Conservation (phyloP, 2,797 vertebrate species). For the Melanotaenia parkinsoni region DNA sequence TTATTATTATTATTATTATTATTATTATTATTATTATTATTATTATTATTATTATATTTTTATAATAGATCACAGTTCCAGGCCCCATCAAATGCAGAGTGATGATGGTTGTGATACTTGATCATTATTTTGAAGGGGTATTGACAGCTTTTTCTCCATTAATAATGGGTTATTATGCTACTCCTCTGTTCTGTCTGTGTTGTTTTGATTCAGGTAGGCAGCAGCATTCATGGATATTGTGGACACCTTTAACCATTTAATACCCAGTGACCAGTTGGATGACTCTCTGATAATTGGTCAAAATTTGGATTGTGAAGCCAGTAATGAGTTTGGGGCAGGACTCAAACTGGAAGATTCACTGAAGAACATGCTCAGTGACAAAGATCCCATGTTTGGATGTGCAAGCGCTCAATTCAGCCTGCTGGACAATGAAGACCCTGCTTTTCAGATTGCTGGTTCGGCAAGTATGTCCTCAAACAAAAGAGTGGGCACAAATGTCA, state of each 20-base stretch:
- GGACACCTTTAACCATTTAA: conserved; percentile 98
- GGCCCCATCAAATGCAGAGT: too few species aligned
- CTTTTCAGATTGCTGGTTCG: conserved; percentile 91
- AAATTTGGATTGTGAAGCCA: conserved; percentile 97
- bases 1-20: not conserved
- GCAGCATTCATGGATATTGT: conserved; percentile 99
- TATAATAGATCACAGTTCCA: not conserved
- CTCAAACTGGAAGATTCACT: conserved; percentile 92
- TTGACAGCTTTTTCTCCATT: not conserved
- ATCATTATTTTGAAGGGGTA: not conserved
- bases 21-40: not conserved
- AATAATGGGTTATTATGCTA: not conserved
- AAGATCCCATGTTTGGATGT: conserved; percentile 99
- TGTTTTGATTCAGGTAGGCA: conserved; percentile 84
- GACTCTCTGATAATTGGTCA: conserved; percentile 94
- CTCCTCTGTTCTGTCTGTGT: conserved; percentile 21
- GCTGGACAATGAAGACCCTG: conserved; percentile 92
- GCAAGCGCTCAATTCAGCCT: conserved; percentile 97
- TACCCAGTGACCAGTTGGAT: conserved; percentile 99
- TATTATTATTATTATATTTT: too few species aligned
- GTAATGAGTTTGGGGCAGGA: conserved; percentile 94
- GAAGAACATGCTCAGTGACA: conserved; percentile 99
- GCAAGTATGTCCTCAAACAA: conserved; percentile 84
- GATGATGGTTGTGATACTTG: not conserved
- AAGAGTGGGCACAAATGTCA: not conserved